Base-by-base conservation (phyloP, 1,140 invertebrate species). In the Frieseomelitta varia region DNA sequence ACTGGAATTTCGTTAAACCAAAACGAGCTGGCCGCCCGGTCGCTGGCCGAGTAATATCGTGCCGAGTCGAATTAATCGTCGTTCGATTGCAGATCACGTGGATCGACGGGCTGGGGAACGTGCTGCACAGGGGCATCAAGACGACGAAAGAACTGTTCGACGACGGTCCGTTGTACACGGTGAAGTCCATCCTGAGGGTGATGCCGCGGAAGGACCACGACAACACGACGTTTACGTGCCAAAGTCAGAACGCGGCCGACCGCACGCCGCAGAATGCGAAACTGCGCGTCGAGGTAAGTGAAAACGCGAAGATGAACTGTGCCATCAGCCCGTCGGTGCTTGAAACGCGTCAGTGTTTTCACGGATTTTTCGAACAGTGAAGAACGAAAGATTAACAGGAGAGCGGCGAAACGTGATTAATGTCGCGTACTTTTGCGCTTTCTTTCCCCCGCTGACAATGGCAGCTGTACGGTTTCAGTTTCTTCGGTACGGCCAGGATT, bases 171-270 rank as follows among this genome's bases (percentile, higher is more conserved):
- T 95, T 98, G 84, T 97, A 96, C 91, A 98, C 97, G 21, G 97
- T 98, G 24, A 97, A 96, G 90, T 98, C 97, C 69, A 96, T 98
- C n/a, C 94, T 99, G 79, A 97, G 97, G 92, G 95, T 99, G 89
- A 97, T 97, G 75, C 98, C 98, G 8, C 97, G 96, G 84, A 98
- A 98, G 94, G 96, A 97, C 47, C 97, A 99, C 94, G 97, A 99
- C 94, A 98, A 98, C 90, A 98, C 97, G 86, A 98, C 97, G 27
- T 97, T 99, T 90, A 98, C 98, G 30, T 99, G 98, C 94, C 97
- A 98, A 94, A 97, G 97, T 73, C 97, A 98, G 93, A 98, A 98
- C 91, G 97, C 97, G 1, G 97, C 97, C 14, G 97, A 98, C 93
- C 95, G 97, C 84, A 97, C 97, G 17, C 97, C 97, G 91, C 96